A percentile compares a stretch with the other conserved stretches of the same genome.
These are phyloP conservation scores for Thera obeliscata DNA, from an alignment of 2,888 invertebrate species.

Conservation along the genomic window DNA sequence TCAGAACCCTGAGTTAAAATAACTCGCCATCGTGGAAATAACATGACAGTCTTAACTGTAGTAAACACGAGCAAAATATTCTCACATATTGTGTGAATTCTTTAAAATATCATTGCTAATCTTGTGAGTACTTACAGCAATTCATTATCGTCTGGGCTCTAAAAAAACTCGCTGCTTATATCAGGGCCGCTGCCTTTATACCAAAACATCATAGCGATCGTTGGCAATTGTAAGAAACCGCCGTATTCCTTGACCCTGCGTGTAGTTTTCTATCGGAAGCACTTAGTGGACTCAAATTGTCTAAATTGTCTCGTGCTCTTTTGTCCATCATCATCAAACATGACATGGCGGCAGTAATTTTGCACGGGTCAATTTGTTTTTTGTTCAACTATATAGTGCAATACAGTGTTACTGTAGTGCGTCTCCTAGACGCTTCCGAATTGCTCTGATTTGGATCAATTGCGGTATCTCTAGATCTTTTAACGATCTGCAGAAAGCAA, in stretches of 20 bases:
- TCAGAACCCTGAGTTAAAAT: conserved; percentile 4
- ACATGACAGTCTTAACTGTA: background rate
- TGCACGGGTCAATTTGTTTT: too few relatives aligned
- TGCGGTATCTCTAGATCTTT: too few relatives aligned
- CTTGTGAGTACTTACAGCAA: background rate
- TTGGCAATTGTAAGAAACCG: background rate
- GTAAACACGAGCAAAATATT: background rate
- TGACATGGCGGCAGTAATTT: background rate
- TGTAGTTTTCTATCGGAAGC: conserved; percentile 9
- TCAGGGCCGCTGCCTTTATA: background rate
- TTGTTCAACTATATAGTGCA: too few relatives aligned
- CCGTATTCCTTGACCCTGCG: background rate
- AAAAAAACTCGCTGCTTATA: background rate
- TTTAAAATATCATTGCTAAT: background rate
- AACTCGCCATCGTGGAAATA: background rate
- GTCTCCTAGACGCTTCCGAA: too few relatives aligned
- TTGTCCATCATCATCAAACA: background rate
- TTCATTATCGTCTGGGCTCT: background rate
- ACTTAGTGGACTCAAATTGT: background rate
- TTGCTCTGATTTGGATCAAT: too few relatives aligned
- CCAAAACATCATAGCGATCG: background rate
- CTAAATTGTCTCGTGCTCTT: background rate
- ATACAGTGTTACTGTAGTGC: too few relatives aligned
- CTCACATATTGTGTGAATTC: background rate
- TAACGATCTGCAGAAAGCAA: too few relatives aligned